A percentile compares a stretch with the other conserved stretches of the same genome.
phyloP scores from a whole-genome alignment of 2,888 invertebrate genomes.

The Conus canariensis region DNA sequence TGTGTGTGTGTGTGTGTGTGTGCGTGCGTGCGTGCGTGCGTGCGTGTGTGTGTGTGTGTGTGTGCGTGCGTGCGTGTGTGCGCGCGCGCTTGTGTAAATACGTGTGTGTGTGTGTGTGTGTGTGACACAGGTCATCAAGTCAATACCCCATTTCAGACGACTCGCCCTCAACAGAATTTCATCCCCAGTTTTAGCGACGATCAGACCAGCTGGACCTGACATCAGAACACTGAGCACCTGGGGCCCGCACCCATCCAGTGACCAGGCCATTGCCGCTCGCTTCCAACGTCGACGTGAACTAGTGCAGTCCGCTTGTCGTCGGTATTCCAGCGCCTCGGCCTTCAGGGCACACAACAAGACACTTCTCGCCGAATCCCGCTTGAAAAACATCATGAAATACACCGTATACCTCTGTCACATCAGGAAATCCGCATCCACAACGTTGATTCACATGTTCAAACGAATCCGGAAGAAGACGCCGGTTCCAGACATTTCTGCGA shows the following conservation, averaged over 20 bases:
- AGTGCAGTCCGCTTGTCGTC: slow-evolving; percentile 5
- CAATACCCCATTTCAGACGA: neutral
- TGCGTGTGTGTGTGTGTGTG: no score
- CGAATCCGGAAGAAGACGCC: neutral
- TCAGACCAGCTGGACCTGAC: no score
- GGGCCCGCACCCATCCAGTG: neutral
- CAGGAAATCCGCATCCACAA: slow-evolving; percentile 17
- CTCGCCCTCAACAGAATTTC: no score
- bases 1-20: no score
- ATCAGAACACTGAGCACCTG: no score
- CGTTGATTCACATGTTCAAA: neutral
- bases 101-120: neutral
- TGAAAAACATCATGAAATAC: neutral
- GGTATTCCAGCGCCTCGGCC: neutral
- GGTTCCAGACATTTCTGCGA: neutral
- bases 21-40: no score
- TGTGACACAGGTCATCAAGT: neutral
- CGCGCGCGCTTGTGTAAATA: neutral
- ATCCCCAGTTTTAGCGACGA: no score
- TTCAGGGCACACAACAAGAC: neutral
- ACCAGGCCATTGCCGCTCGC: neutral
- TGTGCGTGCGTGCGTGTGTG: no score
- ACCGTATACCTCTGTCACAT: slow-evolving; percentile 15
- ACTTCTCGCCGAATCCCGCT: neutral
- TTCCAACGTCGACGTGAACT: neutral